Evolutionary conservation across 1,140 invertebrate species (phyloP).

Genomic region (Drosophila biarmipes): DNA sequence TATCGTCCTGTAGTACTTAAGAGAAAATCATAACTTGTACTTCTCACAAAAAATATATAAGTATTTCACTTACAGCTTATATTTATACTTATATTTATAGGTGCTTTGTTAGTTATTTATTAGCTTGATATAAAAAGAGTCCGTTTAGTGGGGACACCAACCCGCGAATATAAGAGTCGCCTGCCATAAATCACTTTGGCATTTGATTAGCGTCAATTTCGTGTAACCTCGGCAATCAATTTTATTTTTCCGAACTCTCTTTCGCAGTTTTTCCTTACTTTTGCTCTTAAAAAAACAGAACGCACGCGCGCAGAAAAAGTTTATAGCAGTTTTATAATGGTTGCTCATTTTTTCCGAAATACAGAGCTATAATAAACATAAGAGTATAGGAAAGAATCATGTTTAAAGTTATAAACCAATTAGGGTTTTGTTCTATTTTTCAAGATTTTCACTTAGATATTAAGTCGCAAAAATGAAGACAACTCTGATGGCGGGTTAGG

Average conservation of each 20-base stretch:
- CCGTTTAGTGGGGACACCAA: conserved; percentile 32
- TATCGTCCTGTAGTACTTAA: background rate
- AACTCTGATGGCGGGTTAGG: no score
- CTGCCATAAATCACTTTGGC: conserved; percentile 40
- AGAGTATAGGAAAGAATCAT: no score
- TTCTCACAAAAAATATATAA: background rate
- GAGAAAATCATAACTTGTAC: background rate
- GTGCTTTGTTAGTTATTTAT: background rate
- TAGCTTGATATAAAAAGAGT: background rate
- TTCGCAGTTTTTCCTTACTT: conserved; percentile 8
- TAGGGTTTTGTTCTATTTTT: no score
- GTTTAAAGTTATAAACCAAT: no score
- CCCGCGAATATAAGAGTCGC: conserved; percentile 52
- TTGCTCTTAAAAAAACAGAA: background rate
- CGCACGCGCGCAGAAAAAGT: conserved; percentile 12
- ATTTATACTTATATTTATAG: background rate
- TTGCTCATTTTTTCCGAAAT: background rate
- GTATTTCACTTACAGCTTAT: no score
- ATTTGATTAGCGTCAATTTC: conserved; percentile 55
- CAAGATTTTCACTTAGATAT: no score
- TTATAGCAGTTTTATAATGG: background rate
- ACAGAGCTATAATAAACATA: background rate
- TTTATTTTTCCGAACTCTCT: conserved; percentile 19
- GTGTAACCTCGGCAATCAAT: conserved; percentile 40
- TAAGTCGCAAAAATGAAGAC: no score